These are phyloP conservation scores for Virgularia gustaviana DNA, from an alignment of 92 coral and sea anemone genomes.

Conservation along the genomic window DNA sequence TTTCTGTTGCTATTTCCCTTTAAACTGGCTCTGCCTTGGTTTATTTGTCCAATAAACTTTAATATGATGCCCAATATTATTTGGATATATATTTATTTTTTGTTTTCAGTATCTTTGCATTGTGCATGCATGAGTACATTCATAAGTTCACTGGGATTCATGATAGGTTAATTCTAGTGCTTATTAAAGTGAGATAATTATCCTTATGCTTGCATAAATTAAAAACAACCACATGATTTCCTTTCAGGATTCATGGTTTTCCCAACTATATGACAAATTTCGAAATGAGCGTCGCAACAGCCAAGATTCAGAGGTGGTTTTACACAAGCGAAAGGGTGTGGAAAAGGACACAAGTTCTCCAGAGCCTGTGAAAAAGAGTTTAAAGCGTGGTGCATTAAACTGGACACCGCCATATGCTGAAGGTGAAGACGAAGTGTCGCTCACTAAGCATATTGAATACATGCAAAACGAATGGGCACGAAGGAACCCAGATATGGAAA, in stretches of 20 bases:
- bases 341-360: neutral
- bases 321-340: constrained; percentile 11
- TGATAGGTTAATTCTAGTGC: neutral
- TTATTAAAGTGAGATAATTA: no score
- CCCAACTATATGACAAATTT: constrained; percentile 42
- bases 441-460: constrained; percentile 45
- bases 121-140: no score
- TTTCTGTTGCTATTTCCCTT: no score
- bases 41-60: no score
- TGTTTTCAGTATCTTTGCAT: no score
- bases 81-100: no score
- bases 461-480: constrained; percentile 44
- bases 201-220: neutral
- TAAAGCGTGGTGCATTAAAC: constrained; percentile 59
- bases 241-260: constrained; percentile 55
- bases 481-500: constrained; percentile 45
- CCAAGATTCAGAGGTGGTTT: constrained; percentile 45
- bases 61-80: no score
- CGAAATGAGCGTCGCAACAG: constrained; percentile 19
- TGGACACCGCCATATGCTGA: constrained; percentile 73
- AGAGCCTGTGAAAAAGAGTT: constrained; percentile 2
- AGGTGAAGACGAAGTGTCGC: constrained; percentile 62
- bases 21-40: no score
- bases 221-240: neutral
- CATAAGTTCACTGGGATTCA: neutral